These are phyloP conservation scores for Planococcus citri DNA, from an alignment of 1,140 invertebrate genomes.

Conservation along the genomic window DNA sequence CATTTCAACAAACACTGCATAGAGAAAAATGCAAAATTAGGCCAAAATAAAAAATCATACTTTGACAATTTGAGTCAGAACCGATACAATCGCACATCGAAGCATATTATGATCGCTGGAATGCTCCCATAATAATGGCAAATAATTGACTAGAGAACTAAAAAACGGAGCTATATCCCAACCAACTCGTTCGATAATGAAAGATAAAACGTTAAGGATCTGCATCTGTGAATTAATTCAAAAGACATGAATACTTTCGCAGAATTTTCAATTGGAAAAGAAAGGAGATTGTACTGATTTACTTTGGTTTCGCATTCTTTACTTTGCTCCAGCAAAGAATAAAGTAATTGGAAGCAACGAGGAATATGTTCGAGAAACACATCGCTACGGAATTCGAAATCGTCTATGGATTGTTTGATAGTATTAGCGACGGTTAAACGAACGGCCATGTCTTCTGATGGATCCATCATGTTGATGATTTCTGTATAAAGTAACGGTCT, in stretches of 20 bases:
- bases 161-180: slow-evolving; percentile 54
- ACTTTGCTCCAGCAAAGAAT: slow-evolving; percentile 72
- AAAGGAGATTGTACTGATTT: neutral
- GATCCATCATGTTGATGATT: slow-evolving; percentile 54
- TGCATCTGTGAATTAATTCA: slow-evolving; percentile 56
- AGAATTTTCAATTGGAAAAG: no score
- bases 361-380: slow-evolving; percentile 73
- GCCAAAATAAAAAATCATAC: slow-evolving; percentile 33
- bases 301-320: slow-evolving; percentile 82
- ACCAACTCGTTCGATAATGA: slow-evolving; percentile 76
- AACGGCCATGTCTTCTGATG: slow-evolving; percentile 29
- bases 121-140: slow-evolving; percentile 77
- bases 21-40: neutral
- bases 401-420: slow-evolving; percentile 69
- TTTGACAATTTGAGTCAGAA: slow-evolving; percentile 65
- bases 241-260: neutral
- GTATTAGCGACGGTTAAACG: slow-evolving; percentile 57
- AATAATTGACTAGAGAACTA: slow-evolving; percentile 59
- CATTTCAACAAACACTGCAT: neutral
- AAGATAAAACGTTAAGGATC: slow-evolving; percentile 76
- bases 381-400: slow-evolving; percentile 81
- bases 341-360: slow-evolving; percentile 60
- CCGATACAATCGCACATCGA: slow-evolving; percentile 77
- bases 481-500: slow-evolving; percentile 68
- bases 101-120: slow-evolving; percentile 81